phyloP scores from a whole-genome alignment of 1,140 invertebrate species.

The Drosophila guanche region DNA sequence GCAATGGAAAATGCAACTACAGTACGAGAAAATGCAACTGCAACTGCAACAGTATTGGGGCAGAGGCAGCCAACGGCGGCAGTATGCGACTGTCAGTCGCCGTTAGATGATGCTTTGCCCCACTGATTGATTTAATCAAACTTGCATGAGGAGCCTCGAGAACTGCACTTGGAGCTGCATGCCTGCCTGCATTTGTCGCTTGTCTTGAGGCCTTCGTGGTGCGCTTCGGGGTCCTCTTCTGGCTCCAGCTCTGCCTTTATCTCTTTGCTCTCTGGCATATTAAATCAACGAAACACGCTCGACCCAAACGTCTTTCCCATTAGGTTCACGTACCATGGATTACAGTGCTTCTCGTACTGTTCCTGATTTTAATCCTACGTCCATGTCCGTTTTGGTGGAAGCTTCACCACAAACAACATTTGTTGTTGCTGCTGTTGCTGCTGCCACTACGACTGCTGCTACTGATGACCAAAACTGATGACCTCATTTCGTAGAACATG shows the following conservation, averaged over 20 bases:
- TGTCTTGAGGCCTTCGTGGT: conserved; percentile 32
- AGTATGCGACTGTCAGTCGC: conserved; percentile 57
- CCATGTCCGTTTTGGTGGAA: conserved; percentile 38
- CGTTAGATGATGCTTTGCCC: conserved; percentile 73
- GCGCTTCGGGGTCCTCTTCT: no score
- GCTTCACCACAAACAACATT: conserved; percentile 30
- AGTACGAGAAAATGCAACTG: conserved; percentile 1
- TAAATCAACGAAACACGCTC: conserved; percentile 51
- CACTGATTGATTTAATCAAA: conserved; percentile 82
- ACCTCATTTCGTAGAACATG: conserved; percentile 69
- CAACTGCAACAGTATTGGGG: conserved; percentile 14
- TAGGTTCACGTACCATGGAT: conserved; percentile 53
- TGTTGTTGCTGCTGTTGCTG: conserved; percentile 43
- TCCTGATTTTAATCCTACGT: conserved; percentile 39
- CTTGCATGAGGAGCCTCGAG: conserved; percentile 55
- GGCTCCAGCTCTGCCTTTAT: background rate
- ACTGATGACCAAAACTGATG: conserved; percentile 74
- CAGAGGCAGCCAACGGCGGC: conserved; percentile 16
- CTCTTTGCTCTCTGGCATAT: conserved; percentile 48
- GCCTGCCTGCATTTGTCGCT: conserved; percentile 16
- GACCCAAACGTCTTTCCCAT: conserved; percentile 39
- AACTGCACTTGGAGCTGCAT: background rate
- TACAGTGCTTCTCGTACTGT: conserved; percentile 50
- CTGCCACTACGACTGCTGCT: conserved; percentile 9
- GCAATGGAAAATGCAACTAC: no score